These are phyloP conservation scores for Hippoglossus stenolepis DNA, from an alignment of 2,113 vertebrate genomes.

Conservation along the genomic window DNA sequence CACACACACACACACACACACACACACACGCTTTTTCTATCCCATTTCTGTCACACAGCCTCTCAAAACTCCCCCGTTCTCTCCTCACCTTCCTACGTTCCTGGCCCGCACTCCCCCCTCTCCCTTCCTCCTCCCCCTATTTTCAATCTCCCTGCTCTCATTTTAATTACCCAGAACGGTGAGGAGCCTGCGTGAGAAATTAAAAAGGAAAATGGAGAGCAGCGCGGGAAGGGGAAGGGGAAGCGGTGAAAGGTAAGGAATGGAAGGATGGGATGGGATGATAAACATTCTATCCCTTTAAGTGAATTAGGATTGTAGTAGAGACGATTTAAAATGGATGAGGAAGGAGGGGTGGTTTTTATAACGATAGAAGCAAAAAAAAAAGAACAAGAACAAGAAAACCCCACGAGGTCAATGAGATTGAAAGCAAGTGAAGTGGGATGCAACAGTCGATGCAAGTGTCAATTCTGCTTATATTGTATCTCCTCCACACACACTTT, in stretches of 20 bases:
- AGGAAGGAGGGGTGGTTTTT: conserved; percentile 63
- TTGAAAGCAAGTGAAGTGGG: conserved; percentile 45
- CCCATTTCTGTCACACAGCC: conserved; percentile 8
- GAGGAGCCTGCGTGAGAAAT: conserved; percentile 79
- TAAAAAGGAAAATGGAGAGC: conserved; percentile 72
- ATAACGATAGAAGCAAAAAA: conserved; percentile 59
- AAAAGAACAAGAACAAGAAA: conserved; percentile 8
- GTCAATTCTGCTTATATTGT: conserved; percentile 30
- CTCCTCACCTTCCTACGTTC: conserved; percentile 22
- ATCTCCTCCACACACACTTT: background rate
- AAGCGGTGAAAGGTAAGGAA: conserved; percentile 49
- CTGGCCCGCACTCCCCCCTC: conserved; percentile 20
- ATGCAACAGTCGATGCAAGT: conserved; percentile 35
- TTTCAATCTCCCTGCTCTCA: conserved; percentile 81
- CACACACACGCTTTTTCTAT: background rate
- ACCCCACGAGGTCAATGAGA: conserved; percentile 70
- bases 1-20: background rate
- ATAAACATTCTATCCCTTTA: conserved; percentile 78
- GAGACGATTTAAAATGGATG: conserved; percentile 48
- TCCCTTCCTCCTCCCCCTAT: conserved; percentile 49
- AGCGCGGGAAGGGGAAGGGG: conserved; percentile 4
- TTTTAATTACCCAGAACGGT: conserved; percentile 86
- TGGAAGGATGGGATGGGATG: conserved; percentile 42
- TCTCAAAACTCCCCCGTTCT: conserved; percentile 9
- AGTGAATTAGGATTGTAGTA: conserved; percentile 76